Evolutionary conservation across 2,113 vertebrate species (phyloP), one percentile per base, ranked within the genome.

Genomic region (Cervus canadensis): DNA sequence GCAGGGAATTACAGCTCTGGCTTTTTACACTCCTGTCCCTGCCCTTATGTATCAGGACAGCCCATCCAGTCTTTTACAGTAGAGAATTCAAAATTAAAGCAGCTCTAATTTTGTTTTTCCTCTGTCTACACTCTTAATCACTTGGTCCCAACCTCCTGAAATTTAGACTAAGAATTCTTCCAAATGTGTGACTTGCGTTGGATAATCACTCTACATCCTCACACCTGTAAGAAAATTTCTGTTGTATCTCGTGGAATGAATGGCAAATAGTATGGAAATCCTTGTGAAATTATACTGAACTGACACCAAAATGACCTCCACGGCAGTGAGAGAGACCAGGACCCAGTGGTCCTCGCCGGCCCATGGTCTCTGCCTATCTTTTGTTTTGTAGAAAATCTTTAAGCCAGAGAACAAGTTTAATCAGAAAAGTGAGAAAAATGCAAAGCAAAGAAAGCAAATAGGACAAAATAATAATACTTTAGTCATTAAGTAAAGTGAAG

Each of bases 61-160:
- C 2, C 7, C 52, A 50, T 4, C 3, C 11, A 19, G 12, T 67
- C 33, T 33, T 57, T 56, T 57, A 57, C 0, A 12, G 17, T 10
- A 50, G 0, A 45, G 56, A 83, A 50, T 43, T 76, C 48, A 82
- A 71, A 96, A 59, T 40, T 52, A 36, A 85, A 79, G 17, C 26
- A 43, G 10, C 7, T 90, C 62, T 43, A 23, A 50, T 52, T 45
- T 45, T 28, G 3, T 23, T 84, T 30, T 54, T 79, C 15, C 12
- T 62, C 48, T n/a, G 2, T 45, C 21, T 74, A 36, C 4, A 45
- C 36, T 21, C 48, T 59, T n/a, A 45, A 33, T 15, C 50, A 84
- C 11, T 36, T 48, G 33, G 23, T 26, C 21, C 67, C 78, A 85
- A 40, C 52, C 25, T 57, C 45, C 60, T 54, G 23, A 83, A 30